phyloP scores from a whole-genome alignment of 1,140 invertebrate species.

The Teleogryllus occipitalis region DNA sequence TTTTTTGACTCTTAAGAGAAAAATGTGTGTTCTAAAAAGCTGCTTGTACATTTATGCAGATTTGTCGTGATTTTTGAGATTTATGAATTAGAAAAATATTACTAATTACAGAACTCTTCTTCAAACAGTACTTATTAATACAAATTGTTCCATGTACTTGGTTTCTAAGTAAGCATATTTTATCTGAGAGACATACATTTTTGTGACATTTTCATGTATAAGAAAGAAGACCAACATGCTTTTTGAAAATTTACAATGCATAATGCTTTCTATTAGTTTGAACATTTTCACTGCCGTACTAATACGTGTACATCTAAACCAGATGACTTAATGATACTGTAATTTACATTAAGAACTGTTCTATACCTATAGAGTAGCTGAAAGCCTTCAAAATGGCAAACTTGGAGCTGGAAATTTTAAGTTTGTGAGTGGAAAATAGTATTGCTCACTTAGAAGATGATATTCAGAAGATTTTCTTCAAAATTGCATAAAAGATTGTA shows the following conservation, averaged over 20 bases:
- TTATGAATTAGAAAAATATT: not conserved
- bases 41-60: conserved; percentile 2
- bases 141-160: not conserved
- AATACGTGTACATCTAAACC: conserved; percentile 1
- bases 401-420: not conserved
- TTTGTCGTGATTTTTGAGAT: not conserved
- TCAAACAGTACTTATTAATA: not conserved
- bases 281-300: conserved; percentile 1
- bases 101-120: not conserved
- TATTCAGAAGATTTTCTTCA: not conserved
- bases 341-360: conserved; percentile 2
- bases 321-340: not conserved
- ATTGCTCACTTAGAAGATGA: not conserved
- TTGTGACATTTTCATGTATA: not conserved
- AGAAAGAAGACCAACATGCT: not conserved
- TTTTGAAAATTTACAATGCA: not conserved
- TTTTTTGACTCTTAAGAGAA: not conserved
- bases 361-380: not conserved
- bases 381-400: not conserved
- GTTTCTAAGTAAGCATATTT: not conserved
- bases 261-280: conserved; percentile 1
- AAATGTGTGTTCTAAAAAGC: not conserved
- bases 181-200: not conserved
- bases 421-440: not conserved
- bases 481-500: not conserved